Evolutionary conservation across 2,113 vertebrate species (phyloP).

Genomic region (Chloebia gouldiae): DNA sequence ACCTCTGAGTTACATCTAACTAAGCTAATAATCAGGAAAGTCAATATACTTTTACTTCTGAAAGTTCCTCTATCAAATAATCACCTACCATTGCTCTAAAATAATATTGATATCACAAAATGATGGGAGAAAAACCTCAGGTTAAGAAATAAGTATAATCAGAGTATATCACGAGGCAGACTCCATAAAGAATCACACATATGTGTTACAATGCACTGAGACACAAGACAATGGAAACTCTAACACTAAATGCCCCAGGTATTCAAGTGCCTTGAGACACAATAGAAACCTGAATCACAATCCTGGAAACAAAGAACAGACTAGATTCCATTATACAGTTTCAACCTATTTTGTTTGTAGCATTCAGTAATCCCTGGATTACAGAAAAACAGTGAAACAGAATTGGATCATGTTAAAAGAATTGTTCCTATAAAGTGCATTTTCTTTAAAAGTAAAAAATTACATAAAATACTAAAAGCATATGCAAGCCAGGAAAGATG

Average conservation of each 20-base stretch:
- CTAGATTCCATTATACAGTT: neutral
- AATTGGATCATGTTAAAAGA: neutral
- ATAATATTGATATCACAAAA: neutral
- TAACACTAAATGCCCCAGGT: neutral
- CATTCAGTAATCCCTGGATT: neutral
- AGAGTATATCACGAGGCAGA: neutral
- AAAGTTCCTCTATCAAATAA: neutral
- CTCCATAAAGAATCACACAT: neutral
- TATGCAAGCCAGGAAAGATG: neutral
- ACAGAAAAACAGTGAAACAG: neutral
- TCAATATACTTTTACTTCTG: neutral
- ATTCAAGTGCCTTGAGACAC: neutral
- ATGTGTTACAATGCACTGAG: neutral
- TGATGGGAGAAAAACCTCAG: neutral
- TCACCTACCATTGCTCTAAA: neutral
- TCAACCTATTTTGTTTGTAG: neutral
- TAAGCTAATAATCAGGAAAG: neutral
- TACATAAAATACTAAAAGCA: neutral
- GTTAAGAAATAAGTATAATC: neutral
- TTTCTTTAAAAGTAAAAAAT: neutral
- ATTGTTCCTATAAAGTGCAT: neutral
- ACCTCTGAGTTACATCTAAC: neutral
- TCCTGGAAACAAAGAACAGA: neutral
- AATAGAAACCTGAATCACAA: neutral
- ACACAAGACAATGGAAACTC: rapidly evolving